Evolutionary conservation across 2,797 vertebrate species (phyloP).

Genomic region (Buceros bicornis): DNA sequence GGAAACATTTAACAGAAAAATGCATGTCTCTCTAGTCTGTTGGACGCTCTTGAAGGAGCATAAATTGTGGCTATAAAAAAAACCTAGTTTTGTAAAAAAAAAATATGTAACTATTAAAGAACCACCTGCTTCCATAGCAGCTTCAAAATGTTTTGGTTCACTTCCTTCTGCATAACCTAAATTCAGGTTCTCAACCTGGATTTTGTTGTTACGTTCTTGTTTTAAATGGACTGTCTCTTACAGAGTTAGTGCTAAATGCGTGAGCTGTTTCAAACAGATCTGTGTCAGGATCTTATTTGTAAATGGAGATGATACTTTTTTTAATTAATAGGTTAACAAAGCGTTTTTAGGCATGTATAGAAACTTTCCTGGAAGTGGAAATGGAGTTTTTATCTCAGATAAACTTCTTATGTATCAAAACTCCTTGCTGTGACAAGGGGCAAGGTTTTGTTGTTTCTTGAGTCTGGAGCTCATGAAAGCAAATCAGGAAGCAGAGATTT

Average conservation of each 20-base stretch:
- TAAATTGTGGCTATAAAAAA: not conserved
- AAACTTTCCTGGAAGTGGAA: not conserved
- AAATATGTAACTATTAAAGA: not conserved
- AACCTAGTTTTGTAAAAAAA: not conserved
- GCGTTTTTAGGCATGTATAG: not conserved
- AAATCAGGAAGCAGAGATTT: not conserved
- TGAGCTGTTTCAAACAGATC: not conserved
- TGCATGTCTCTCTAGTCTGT: fast-evolving
- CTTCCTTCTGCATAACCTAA: not conserved
- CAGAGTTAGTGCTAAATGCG: not conserved
- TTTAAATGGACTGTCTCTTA: not conserved
- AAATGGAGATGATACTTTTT: not conserved
- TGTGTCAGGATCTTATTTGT: not conserved
- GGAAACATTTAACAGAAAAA: not conserved
- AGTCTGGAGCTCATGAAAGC: not conserved
- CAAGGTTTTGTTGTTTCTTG: not conserved
- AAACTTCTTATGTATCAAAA: not conserved
- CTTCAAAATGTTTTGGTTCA: not conserved
- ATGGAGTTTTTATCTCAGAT: not conserved
- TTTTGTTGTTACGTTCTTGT: not conserved
- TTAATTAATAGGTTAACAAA: not conserved
- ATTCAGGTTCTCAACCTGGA: not conserved
- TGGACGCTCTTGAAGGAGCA: not conserved
- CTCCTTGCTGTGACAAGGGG: too few species aligned
- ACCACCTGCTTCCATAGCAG: not conserved